Conservation (phyloP, 2,888 invertebrate genomes). For the Rotaria sp. region DNA sequence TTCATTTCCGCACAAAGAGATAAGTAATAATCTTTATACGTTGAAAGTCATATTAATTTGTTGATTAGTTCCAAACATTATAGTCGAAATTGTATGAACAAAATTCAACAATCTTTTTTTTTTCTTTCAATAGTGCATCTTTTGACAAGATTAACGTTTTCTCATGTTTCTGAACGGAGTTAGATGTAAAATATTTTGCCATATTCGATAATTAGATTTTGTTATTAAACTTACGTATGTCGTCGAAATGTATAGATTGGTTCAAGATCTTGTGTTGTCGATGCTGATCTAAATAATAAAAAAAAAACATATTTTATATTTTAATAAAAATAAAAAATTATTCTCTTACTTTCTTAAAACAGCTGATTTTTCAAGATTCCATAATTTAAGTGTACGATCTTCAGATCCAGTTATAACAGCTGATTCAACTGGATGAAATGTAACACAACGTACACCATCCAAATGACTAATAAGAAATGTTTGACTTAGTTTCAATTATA, state of each 20-base stretch:
- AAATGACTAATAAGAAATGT: constrained; percentile 52
- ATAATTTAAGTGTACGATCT: constrained; percentile 94
- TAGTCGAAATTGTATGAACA: too few relatives aligned
- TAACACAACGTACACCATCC: constrained; percentile 58
- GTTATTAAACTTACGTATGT: constrained; percentile 58
- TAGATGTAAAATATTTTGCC: too few relatives aligned
- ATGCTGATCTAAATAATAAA: constrained; percentile 54
- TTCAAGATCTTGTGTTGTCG: constrained; percentile 79
- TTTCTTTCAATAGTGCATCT: too few relatives aligned
- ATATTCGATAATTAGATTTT: too few relatives aligned
- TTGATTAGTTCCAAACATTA: too few relatives aligned
- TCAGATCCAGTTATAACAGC: constrained; percentile 95
- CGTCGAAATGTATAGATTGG: constrained; percentile 96
- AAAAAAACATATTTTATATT: constrained; percentile 5
- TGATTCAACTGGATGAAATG: constrained; percentile 72
- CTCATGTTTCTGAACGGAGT: too few relatives aligned
- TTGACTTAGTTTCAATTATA: background rate
- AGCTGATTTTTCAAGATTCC: constrained; percentile 97
- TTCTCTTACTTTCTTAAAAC: constrained; percentile 83
- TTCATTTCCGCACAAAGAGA: too few relatives aligned
- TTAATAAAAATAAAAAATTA: constrained; percentile 31
- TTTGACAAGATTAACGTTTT: too few relatives aligned
- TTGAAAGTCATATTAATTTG: too few relatives aligned
- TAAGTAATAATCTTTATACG: too few relatives aligned
- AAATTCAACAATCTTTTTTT: too few relatives aligned